Conservation (phyloP, 2,113 vertebrate species). For the Verasper variegatus region DNA sequence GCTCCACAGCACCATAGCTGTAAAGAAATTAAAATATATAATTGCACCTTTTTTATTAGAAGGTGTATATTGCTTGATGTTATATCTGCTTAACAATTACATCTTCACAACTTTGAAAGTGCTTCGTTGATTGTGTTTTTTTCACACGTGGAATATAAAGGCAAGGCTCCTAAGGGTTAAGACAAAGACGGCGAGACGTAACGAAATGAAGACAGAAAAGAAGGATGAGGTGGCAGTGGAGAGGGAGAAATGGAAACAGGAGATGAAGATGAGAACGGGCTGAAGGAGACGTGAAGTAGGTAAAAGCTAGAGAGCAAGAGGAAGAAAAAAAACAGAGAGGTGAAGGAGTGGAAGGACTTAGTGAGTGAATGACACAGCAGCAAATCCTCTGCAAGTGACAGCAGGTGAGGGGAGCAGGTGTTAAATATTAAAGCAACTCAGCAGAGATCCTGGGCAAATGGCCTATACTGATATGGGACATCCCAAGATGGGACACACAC, state of each 20-base stretch:
- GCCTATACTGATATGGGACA: conserved; percentile 70
- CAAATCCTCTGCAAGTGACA: conserved; percentile 59
- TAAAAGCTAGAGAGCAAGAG: conserved; percentile 7
- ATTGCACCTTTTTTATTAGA: too few relatives aligned
- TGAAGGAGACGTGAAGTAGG: conserved; percentile 5
- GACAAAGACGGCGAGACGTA: conserved; percentile 5
- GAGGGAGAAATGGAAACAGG: background rate
- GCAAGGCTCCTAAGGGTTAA: background rate
- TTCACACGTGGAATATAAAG: too few relatives aligned
- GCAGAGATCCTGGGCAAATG: conserved; percentile 69
- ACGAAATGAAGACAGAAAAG: conserved; percentile 7
- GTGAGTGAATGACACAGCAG: conserved; percentile 63
- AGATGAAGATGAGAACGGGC: conserved; percentile 1
- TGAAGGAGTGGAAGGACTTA: conserved; percentile 31
- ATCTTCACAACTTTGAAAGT: too few relatives aligned
- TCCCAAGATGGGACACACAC: conserved; percentile 56
- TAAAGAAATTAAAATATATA: too few relatives aligned
- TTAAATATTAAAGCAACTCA: conserved; percentile 73
- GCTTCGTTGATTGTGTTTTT: too few relatives aligned
- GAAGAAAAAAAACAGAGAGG: conserved; percentile 20
- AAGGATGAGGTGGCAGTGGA: conserved; percentile 13
- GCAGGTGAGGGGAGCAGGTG: conserved; percentile 70
- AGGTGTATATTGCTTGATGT: too few relatives aligned
- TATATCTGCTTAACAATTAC: too few relatives aligned
- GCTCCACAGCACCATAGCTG: too few relatives aligned